phyloP scores from a whole-genome alignment of 2,888 invertebrate species.

The Epsilonema sp. region DNA sequence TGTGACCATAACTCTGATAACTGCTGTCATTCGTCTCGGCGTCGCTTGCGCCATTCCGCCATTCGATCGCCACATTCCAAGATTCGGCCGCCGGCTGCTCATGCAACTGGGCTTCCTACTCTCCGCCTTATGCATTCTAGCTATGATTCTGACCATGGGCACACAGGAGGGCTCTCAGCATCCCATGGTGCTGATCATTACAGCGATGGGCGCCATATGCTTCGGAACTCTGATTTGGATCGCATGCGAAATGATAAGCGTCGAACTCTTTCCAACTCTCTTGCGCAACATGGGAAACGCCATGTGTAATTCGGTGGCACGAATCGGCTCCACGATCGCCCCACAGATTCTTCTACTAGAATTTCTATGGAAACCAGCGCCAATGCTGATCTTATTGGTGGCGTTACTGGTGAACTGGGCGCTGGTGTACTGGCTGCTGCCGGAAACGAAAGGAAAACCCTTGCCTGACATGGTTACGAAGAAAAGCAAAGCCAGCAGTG shows the following conservation, averaged over 20 bases:
- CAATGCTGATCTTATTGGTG: neutral
- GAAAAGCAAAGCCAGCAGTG: too few species aligned
- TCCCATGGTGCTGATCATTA: too few species aligned
- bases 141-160: too few species aligned
- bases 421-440: neutral
- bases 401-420: neutral
- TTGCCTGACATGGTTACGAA: neutral
- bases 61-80: too few species aligned
- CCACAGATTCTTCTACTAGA: neutral
- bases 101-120: too few species aligned
- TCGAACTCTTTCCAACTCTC: neutral
- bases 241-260: neutral
- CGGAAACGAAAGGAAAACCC: neutral
- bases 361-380: neutral
- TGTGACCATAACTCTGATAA: too few species aligned
- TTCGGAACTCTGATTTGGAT: neutral
- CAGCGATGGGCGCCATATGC: neutral
- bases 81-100: too few species aligned
- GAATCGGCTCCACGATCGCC: neutral
- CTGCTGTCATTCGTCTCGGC: too few species aligned
- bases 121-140: too few species aligned
- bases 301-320: neutral
- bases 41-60: too few species aligned
- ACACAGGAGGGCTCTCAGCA: too few species aligned
- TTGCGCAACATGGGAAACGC: slow-evolving; percentile 2